Base-by-base conservation (phyloP, 2,113 vertebrate species). In the Tapirus terrestris region DNA sequence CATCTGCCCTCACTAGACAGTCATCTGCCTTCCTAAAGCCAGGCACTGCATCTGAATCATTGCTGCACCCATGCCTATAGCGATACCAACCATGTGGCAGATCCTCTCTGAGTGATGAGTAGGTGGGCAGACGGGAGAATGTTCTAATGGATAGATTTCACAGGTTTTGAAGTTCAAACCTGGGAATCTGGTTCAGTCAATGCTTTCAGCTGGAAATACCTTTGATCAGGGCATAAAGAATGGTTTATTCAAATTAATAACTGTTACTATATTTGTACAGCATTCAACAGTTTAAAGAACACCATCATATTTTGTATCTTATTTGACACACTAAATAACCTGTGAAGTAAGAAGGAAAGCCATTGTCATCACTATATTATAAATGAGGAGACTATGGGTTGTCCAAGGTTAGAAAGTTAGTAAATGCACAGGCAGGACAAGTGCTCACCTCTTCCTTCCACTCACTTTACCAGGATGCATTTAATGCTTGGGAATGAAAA, bases 111-210 rank as follows among this genome's bases (percentile, higher is more conserved):
- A 48, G 45, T 11, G 51, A 8, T 9, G 11, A 39, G 0, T 7
- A 13, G 29, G 17, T 45, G 8, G 45, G 5, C 13, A 23, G 14
- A 53, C 23, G 63, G 36, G 20, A 31, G 36, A 9, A 31, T n/a
- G 12, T 72, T 70, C 0, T 0, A 60, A 51, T 67, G 72, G 17
- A 51, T 60, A 14, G 20, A 72, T 82, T 86, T 76, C 88, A 91
- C 18, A 65, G 76, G 65, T 29, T 94, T 92, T 76, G 51, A 83
- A 65, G 67, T 88, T 88, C 63, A 95, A 56, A 91, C 39, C 56
- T 88, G 33, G 70, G 8, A 73, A 82, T 86, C 77, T 23, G 73
- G 31, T 33, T 94, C 29, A 29, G 16, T 58, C 53, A 53, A 77
- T 9, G 76, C 67, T 76, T 92, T 36, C 51, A 93, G 5, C 33